These are phyloP conservation scores for Meles meles DNA, from an alignment of 2,113 vertebrate species.

Conservation along the genomic window DNA sequence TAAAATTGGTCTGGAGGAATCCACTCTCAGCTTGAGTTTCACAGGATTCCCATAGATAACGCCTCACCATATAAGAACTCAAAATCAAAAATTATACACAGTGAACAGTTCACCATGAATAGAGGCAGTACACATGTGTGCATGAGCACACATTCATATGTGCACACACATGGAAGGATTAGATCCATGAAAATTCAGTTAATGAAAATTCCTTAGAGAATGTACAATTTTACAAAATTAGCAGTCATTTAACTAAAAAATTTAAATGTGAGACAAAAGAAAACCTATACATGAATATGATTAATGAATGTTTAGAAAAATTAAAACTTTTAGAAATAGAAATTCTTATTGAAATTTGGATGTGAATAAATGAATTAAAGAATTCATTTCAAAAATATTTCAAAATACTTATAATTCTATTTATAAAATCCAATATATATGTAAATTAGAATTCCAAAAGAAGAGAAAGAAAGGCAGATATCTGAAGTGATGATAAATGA, in stretches of 20 bases:
- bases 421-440: not conserved
- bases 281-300: not conserved
- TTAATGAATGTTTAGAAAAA: not conserved
- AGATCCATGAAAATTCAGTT: not conserved
- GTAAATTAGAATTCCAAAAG: not conserved
- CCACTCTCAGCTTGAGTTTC: not conserved
- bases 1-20: not conserved
- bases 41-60: not conserved
- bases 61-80: not conserved
- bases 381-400: not conserved
- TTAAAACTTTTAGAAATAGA: not conserved
- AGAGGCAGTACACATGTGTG: not conserved
- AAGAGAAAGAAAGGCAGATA: not conserved
- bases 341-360: not conserved
- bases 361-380: not conserved
- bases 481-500: not conserved
- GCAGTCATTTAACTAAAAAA: not conserved
- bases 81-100: not conserved
- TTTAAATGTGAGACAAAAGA: not conserved
- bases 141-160: rapidly evolving
- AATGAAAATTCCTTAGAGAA: not conserved
- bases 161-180: not conserved
- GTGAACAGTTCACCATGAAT: not conserved
- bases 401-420: not conserved
- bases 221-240: not conserved